These are phyloP conservation scores for Pomatorhinus ruficollis DNA, from an alignment of 2,113 vertebrate genomes.

Conservation along the genomic window DNA sequence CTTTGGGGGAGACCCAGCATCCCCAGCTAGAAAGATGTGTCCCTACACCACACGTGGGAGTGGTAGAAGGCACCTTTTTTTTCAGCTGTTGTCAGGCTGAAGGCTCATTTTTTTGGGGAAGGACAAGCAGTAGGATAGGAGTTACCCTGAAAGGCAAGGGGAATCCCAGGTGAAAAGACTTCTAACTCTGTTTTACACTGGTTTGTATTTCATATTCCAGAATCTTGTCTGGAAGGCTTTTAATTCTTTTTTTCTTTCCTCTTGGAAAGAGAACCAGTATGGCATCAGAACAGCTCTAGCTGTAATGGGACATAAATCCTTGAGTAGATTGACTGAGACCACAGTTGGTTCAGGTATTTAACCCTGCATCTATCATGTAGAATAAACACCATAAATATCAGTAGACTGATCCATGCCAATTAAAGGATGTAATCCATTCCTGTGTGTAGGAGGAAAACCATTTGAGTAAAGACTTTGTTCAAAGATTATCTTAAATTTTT, in stretches of 20 bases:
- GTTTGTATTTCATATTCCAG: background rate
- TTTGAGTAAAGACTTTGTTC: background rate
- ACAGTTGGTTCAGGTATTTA: background rate
- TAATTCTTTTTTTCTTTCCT: background rate
- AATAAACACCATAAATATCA: background rate
- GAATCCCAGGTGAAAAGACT: background rate
- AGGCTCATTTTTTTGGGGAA: background rate
- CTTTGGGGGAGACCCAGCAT: background rate
- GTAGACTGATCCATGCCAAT: background rate
- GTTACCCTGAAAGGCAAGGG: background rate
- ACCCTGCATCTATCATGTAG: background rate
- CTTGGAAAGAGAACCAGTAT: background rate
- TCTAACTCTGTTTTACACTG: background rate
- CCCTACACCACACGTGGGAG: background rate
- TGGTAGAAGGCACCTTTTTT: background rate
- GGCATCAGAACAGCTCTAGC: background rate
- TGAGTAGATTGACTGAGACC: background rate
- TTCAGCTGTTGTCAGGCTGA: background rate
- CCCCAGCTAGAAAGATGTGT: background rate
- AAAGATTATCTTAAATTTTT: background rate
- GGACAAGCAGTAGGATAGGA: background rate
- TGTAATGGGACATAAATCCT: background rate
- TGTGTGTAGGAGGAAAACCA: background rate
- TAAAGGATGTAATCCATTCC: background rate
- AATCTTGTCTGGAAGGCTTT: background rate